phyloP scores from a whole-genome alignment of 2,113 vertebrate species.

The Zingel zingel region DNA sequence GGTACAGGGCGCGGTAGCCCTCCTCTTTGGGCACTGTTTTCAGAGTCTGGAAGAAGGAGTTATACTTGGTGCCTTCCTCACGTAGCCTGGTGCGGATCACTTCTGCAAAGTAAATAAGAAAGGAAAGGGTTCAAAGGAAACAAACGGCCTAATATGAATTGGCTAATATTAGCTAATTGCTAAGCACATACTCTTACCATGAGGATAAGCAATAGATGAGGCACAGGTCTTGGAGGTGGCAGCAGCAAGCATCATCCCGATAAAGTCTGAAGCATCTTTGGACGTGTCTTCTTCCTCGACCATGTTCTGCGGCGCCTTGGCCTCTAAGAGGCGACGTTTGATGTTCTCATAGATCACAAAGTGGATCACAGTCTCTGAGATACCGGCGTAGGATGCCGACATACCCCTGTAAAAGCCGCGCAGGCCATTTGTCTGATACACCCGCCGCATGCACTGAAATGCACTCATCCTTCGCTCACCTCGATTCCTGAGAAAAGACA shows the following conservation, averaged over 20 bases:
- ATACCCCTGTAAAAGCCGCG: constrained; percentile 97
- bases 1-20: constrained; percentile 94
- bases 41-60: constrained; percentile 96
- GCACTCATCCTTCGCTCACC: constrained; percentile 94
- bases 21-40: constrained; percentile 93
- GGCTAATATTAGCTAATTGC: too few species aligned
- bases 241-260: constrained; percentile 97
- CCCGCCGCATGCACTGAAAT: constrained; percentile 92
- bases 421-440: constrained; percentile 92
- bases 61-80: constrained; percentile 97
- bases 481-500: constrained; percentile 86
- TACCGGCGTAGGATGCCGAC: constrained; percentile 98
- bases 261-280: constrained; percentile 94
- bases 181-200: constrained; percentile 85
- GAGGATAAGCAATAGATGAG: constrained; percentile 96
- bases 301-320: constrained; percentile 89
- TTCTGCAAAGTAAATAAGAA: constrained; percentile 82
- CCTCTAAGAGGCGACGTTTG: constrained; percentile 92
- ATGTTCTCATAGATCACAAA: constrained; percentile 99
- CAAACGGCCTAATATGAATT: too few species aligned
- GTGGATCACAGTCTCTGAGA: constrained; percentile 99
- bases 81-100: constrained; percentile 98
- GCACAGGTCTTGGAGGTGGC: constrained; percentile 99
- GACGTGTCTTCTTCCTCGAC: constrained; percentile 90
- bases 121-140: neutral